phyloP scores from a whole-genome alignment of 1,140 invertebrate species.

The Pseudomyrmex pallidus region DNA sequence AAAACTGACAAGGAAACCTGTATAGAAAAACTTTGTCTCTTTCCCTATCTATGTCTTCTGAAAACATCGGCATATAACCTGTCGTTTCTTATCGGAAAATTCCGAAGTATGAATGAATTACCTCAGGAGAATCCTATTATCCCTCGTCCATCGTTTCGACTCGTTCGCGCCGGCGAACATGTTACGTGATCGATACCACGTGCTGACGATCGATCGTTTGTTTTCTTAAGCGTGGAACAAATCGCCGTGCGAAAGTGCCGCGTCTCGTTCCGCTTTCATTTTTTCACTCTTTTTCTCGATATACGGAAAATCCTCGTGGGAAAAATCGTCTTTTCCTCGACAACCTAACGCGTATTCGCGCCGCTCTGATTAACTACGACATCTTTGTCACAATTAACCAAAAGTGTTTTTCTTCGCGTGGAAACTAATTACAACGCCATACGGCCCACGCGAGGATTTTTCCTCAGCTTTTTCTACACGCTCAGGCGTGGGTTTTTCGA shows the following conservation, averaged over 20 bases:
- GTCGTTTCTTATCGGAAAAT: too few relatives aligned
- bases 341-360: neutral
- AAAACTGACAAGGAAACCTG: too few relatives aligned
- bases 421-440: too few relatives aligned
- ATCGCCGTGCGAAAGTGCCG: conserved; percentile 31
- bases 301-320: too few relatives aligned
- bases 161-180: conserved; percentile 84
- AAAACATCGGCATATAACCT: too few relatives aligned
- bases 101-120: conserved; percentile 67
- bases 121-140: conserved; percentile 82
- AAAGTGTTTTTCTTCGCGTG: too few relatives aligned
- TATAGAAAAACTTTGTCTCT: too few relatives aligned
- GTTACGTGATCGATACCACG: conserved; percentile 53
- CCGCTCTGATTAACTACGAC: too few relatives aligned
- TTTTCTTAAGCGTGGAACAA: neutral
- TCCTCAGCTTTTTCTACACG: neutral
- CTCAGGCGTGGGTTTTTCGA: conserved; percentile 31
- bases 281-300: neutral
- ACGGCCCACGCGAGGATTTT: too few relatives aligned
- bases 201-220: conserved; percentile 23
- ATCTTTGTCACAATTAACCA: too few relatives aligned
- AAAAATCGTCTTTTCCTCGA: too few relatives aligned
- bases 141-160: conserved; percentile 84
- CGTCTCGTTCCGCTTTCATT: conserved; percentile 8
- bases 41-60: too few relatives aligned